Conservation (phyloP, 2,888 invertebrate species). For the Lasioglossum leucozonium region DNA sequence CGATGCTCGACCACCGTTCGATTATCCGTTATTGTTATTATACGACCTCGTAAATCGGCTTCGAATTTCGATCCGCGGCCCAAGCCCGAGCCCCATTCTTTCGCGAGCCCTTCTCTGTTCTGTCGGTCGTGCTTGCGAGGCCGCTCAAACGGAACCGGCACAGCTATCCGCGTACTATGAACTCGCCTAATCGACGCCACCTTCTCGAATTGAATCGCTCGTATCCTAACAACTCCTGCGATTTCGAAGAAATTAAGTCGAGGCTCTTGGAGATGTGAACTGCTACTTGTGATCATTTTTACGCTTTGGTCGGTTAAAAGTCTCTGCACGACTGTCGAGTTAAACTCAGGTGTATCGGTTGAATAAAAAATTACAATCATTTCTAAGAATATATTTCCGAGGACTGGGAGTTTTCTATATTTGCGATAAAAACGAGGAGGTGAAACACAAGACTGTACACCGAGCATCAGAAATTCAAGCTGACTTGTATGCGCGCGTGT, state of each 20-base stretch:
- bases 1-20: slow-evolving; percentile 62
- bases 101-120: slow-evolving; percentile 14
- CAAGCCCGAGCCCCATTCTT: slow-evolving; percentile 28
- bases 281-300: neutral
- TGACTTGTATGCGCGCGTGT: too few species aligned
- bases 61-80: slow-evolving; percentile 48
- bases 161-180: slow-evolving; percentile 35
- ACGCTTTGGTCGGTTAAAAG: neutral
- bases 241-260: neutral
- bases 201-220: slow-evolving; percentile 46
- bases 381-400: neutral
- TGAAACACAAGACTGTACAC: neutral
- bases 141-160: slow-evolving; percentile 58
- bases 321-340: neutral
- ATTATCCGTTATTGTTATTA: slow-evolving; percentile 68
- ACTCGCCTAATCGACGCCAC: neutral
- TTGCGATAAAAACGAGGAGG: too few species aligned
- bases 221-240: slow-evolving; percentile 15
- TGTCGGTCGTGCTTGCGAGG: slow-evolving; percentile 15
- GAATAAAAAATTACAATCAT: neutral
- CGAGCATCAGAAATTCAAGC: too few species aligned
- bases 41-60: slow-evolving; percentile 61
- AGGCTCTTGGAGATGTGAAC: neutral
- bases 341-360: neutral
- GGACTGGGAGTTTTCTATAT: too few species aligned